Evolutionary conservation across 2,888 invertebrate genomes (phyloP).

Genomic region (Leucozona laternaria): DNA sequence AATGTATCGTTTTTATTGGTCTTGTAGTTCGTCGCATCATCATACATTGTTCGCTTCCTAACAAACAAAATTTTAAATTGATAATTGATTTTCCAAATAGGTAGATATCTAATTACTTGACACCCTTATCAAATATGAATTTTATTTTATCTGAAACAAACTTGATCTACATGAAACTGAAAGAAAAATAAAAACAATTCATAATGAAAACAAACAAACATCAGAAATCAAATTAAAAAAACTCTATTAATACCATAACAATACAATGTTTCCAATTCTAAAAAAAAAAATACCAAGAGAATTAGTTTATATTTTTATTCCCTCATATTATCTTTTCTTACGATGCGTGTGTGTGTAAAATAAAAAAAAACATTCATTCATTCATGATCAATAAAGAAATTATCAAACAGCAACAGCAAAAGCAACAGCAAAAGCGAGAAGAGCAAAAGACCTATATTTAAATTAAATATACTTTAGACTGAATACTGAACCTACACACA

Average conservation of each 20-base stretch:
- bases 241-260: constrained; percentile 2
- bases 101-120: too few relatives aligned
- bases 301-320: constrained; percentile 5
- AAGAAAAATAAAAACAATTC: not conserved
- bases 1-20: too few relatives aligned
- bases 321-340: not conserved
- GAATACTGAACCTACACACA: not conserved
- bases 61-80: too few relatives aligned
- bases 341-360: constrained; percentile 4
- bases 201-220: not conserved
- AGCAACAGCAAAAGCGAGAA: constrained; percentile 16
- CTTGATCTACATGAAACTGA: not conserved
- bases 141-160: not conserved
- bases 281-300: not conserved
- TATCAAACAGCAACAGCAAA: constrained; percentile 21
- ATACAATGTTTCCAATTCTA: constrained; percentile 2
- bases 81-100: too few relatives aligned
- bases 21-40: too few relatives aligned
- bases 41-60: too few relatives aligned
- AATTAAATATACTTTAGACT: not conserved
- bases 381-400: constrained; percentile 33
- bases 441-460: constrained; percentile 5
- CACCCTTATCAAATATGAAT: not conserved
- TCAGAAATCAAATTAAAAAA: constrained; percentile 13
- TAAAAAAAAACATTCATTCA: constrained; percentile 17